Conservation (phyloP, 2,113 vertebrate genomes). For the Cheirogaleus medius region DNA sequence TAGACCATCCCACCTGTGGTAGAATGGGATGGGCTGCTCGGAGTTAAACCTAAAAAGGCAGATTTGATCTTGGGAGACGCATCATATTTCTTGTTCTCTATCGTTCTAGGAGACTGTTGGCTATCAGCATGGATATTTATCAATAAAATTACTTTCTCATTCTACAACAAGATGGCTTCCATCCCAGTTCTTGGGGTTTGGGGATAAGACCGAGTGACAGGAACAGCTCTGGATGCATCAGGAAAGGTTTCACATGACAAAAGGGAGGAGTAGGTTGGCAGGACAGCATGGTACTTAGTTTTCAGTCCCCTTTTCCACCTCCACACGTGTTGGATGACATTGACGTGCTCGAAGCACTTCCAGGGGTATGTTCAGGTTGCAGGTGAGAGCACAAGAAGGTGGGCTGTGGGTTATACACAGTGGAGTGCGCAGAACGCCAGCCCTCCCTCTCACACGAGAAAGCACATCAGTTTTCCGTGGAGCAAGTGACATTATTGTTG, state of each 20-base stretch:
- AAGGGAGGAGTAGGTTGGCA: not conserved
- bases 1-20: not conserved
- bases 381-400: not conserved
- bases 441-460: not conserved
- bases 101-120: not conserved
- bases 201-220: not conserved
- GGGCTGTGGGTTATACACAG: not conserved
- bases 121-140: not conserved
- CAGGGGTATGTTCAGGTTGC: not conserved
- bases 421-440: not conserved
- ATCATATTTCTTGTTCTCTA: not conserved
- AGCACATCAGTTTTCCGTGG: not conserved
- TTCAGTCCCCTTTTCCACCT: not conserved
- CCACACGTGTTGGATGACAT: not conserved
- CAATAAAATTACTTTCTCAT: conserved; percentile 35
- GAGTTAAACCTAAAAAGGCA: not conserved
- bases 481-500: not conserved
- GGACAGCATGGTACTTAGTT: not conserved
- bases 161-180: not conserved
- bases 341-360: not conserved
- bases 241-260: not conserved
- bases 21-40: not conserved
- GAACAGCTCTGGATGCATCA: not conserved
- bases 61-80: not conserved
- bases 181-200: not conserved